Base-by-base conservation (phyloP, 2,113 vertebrate species). In the Platycercus adscitus region DNA sequence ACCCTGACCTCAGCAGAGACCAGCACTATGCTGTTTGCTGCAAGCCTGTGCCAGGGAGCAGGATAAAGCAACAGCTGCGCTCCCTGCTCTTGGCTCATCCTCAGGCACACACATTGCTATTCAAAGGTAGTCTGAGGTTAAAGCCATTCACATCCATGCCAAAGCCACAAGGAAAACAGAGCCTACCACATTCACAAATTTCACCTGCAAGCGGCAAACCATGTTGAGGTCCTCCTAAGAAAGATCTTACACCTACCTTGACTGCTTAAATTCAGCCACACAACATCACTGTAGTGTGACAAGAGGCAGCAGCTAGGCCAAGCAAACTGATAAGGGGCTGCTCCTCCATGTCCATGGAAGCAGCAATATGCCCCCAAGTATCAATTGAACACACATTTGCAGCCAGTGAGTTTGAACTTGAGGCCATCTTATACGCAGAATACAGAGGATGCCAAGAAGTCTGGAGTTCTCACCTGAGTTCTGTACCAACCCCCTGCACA, bases 321-420 rank as follows among this genome's bases (percentile, higher is more conserved):
- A 31, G n/a, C 29, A 31, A 9, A 9, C 23, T 26, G 23, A 58
- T 2, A 1, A 47, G 11, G 13, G 52, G 17, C 66, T 75, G 39
- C 16, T 81, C 33, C 16, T 56, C 17, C 21, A 4, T 1, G 3
- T 7, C 14, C 1, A 1, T 0, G 2, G 2, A 49, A 49, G 41
- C 1, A 78, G 41, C n/a, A 31, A n/a, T 3, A n/a, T 4, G 20
- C 6, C 18, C 39, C 39, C 1, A 2, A 31, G 9, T 4, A 41
- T 13, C 4, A 7, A 6, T 4, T 23, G 35, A 64, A 24, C 5
- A 7, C 20, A 39, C 28, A 12, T 28, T 37, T 65, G 63, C 63
- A 79, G 39, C 18, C 53, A 58, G 29, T 0, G 2, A 88, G 17
- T 19, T 33, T 39, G 33, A 64, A 46, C 35, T 4, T n/a, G 10